Conservation (phyloP, 2,888 invertebrate genomes). For the Drosophila eohydei region DNA sequence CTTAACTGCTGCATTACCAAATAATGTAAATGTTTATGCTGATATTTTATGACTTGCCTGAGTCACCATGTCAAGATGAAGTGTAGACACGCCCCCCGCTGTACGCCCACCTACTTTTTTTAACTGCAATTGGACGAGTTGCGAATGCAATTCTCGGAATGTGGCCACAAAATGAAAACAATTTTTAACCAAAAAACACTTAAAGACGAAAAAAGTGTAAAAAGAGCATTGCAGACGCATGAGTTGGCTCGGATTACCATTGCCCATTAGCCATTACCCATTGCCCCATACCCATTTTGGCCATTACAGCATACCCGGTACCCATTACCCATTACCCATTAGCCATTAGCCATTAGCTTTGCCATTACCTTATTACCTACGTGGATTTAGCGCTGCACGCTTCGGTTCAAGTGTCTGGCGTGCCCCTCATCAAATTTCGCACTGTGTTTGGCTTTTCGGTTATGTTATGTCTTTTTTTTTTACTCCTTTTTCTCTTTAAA, state of each 20-base stretch:
- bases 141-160: constrained; percentile 38
- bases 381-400: constrained; percentile 57
- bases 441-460: constrained; percentile 33
- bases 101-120: neutral
- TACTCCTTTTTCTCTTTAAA: constrained; percentile 11
- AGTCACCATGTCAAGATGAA: constrained; percentile 9
- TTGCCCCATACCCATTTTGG: constrained; percentile 13
- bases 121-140: constrained; percentile 16
- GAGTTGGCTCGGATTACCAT: constrained; percentile 39
- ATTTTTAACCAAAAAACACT: constrained; percentile 38
- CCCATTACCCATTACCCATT: constrained; percentile 35
- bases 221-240: constrained; percentile 31
- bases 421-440: constrained; percentile 58
- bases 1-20: constrained; percentile 1
- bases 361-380: constrained; percentile 60
- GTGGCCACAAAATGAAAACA: constrained; percentile 40
- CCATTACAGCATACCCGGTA: constrained; percentile 24
- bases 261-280: constrained; percentile 32
- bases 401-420: constrained; percentile 56
- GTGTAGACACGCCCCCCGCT: neutral
- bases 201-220: constrained; percentile 17
- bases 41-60: constrained; percentile 5
- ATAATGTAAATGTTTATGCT: constrained; percentile 2
- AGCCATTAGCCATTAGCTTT: constrained; percentile 46
- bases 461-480: constrained; percentile 33